phyloP scores from a whole-genome alignment of 2,888 invertebrate genomes.

The Bimastos eiseni region DNA sequence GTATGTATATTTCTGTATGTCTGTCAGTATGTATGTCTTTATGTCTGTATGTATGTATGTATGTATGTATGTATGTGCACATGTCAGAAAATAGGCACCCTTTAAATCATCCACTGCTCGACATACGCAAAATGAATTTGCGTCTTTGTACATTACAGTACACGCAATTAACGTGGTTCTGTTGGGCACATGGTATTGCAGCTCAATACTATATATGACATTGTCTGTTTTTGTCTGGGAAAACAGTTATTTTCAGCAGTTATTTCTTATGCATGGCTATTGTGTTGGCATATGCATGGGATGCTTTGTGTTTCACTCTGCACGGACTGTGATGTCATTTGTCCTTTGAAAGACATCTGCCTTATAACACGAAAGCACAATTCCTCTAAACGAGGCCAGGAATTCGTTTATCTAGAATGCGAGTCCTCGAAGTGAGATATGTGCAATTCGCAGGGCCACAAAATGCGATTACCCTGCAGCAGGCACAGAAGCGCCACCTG shows the following conservation, averaged over 20 bases:
- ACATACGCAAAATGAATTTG: neutral
- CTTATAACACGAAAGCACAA: neutral
- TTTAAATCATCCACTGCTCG: neutral
- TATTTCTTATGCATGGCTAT: neutral
- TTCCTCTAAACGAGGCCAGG: neutral
- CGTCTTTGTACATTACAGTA: neutral
- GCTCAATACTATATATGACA: too few relatives aligned
- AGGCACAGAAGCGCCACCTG: neutral
- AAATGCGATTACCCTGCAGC: neutral
- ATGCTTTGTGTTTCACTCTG: neutral
- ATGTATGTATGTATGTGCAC: too few relatives aligned
- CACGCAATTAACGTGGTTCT: neutral
- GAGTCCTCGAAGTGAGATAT: neutral
- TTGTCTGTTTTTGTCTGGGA: neutral
- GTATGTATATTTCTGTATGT: too few relatives aligned
- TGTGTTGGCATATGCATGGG: neutral
- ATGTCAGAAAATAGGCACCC: neutral
- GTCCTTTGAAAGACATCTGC: slow-evolving; percentile 2
- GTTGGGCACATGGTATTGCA: neutral
- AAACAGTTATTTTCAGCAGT: neutral
- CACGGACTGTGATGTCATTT: neutral
- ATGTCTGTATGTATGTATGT: too few relatives aligned
- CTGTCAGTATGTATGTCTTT: too few relatives aligned
- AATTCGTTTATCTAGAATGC: neutral
- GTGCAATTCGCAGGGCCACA: neutral